These are phyloP conservation scores for Harpalus rubripes DNA, from an alignment of 2,888 invertebrate species.

Conservation along the genomic window DNA sequence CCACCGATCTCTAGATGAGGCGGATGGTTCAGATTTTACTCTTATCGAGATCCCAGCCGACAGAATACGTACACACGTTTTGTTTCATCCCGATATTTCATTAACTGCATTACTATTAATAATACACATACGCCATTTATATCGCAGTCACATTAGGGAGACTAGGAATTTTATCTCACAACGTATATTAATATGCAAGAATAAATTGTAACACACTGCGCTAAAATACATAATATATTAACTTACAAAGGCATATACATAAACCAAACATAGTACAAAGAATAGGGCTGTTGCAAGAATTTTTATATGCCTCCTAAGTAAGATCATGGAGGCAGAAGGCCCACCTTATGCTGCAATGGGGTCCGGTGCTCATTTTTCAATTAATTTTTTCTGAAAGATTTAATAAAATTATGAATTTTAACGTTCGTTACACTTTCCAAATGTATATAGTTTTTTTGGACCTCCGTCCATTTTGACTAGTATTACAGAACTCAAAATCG, in stretches of 20 bases:
- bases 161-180: slow-evolving; percentile 1
- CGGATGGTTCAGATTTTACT: slow-evolving; percentile 48
- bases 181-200: not conserved
- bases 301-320: no score
- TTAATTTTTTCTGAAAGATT: no score
- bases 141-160: slow-evolving; percentile 10
- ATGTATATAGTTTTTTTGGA: no score
- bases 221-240: not conserved
- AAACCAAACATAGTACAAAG: not conserved
- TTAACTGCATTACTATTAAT: slow-evolving; percentile 39
- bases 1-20: slow-evolving; percentile 41
- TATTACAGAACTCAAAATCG: no score
- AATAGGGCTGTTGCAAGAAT: no score
- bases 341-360: no score
- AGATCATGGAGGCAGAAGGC: no score
- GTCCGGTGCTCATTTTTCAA: no score
- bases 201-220: not conserved
- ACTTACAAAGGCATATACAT: not conserved
- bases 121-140: slow-evolving; percentile 13
- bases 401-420: no score
- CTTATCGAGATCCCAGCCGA: slow-evolving; percentile 27
- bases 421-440: no score
- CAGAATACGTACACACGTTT: slow-evolving; percentile 7
- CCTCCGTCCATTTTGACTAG: no score
- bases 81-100: slow-evolving; percentile 39